Percentiles rank a stretch among this genome's conserved stretches.
phyloP scores from a whole-genome alignment of 2,888 invertebrate species.

The Melinaea menophilus region DNA sequence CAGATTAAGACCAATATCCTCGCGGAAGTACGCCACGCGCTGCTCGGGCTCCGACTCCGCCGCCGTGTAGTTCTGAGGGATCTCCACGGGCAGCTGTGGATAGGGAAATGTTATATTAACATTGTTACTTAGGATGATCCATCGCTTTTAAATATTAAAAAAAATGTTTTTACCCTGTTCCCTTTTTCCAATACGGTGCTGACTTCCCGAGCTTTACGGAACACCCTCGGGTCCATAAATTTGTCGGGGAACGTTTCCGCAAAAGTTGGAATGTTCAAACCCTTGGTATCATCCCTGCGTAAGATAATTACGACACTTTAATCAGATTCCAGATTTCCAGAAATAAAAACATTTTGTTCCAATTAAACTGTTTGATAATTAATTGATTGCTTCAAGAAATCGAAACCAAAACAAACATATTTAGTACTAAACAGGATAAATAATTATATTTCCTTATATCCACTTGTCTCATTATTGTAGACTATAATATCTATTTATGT shows the following conservation, averaged over 20 bases:
- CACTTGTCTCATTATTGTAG: too few relatives aligned
- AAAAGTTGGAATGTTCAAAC: conserved; percentile 84
- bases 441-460: too few relatives aligned
- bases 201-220: conserved; percentile 83
- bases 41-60: conserved; percentile 86
- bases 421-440: too few relatives aligned
- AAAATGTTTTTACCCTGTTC: conserved; percentile 74
- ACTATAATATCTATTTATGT: too few relatives aligned
- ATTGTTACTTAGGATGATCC: too few relatives aligned
- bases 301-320: conserved; percentile 7
- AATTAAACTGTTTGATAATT: too few relatives aligned
- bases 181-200: conserved; percentile 80
- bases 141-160: too few relatives aligned
- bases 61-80: conserved; percentile 87
- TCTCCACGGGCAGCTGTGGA: conserved; percentile 75
- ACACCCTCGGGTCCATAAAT: conserved; percentile 86
- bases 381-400: too few relatives aligned
- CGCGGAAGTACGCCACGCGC: conserved; percentile 89
- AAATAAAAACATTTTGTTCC: too few relatives aligned
- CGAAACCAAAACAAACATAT: too few relatives aligned
- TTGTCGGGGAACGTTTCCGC: conserved; percentile 89
- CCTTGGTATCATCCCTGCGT: conserved; percentile 80
- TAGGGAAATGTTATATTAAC: background rate
- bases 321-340: too few relatives aligned
- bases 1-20: conserved; percentile 90